A percentile compares a stretch with the other conserved stretches of the same genome.
These are phyloP conservation scores for Drosophila gunungcola DNA, from an alignment of 1,140 invertebrate species.

Conservation along the genomic window DNA sequence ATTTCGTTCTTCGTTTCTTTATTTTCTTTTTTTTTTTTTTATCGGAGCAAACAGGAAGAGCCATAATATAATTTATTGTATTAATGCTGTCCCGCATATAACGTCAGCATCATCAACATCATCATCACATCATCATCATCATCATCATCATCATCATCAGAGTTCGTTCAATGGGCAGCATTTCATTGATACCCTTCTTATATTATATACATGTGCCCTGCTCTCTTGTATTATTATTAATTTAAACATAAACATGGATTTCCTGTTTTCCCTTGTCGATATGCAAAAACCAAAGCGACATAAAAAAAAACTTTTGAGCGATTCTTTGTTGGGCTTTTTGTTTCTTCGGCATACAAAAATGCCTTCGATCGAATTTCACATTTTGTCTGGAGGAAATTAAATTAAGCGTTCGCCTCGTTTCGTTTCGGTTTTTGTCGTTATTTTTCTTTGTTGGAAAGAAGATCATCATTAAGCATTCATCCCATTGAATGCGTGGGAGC, in stretches of 20 bases:
- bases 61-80: constrained; percentile 83
- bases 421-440: constrained; percentile 26
- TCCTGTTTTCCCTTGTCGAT: constrained; percentile 77
- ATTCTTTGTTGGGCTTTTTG: constrained; percentile 47
- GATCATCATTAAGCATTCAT: constrained; percentile 42
- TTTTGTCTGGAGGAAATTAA: constrained; percentile 73
- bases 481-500: constrained; percentile 73
- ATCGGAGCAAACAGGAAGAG: constrained; percentile 79
- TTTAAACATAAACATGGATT: constrained; percentile 83
- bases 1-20: constrained; percentile 49
- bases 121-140: constrained; percentile 11
- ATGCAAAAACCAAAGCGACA: constrained; percentile 59
- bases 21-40: constrained; percentile 46
- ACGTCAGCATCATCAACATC: constrained; percentile 39
- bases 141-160: constrained; percentile 16
- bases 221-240: constrained; percentile 67
- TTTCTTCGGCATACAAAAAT: constrained; percentile 53
- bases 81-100: constrained; percentile 81
- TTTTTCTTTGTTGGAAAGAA: constrained; percentile 4
- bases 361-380: constrained; percentile 80
- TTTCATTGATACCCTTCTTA: constrained; percentile 72
- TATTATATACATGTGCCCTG: constrained; percentile 25
- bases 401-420: constrained; percentile 70
- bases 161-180: constrained; percentile 41
- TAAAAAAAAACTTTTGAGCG: constrained; percentile 48